phyloP scores from a whole-genome alignment of 2,888 invertebrate species.

The Therioaphis trifolii region DNA sequence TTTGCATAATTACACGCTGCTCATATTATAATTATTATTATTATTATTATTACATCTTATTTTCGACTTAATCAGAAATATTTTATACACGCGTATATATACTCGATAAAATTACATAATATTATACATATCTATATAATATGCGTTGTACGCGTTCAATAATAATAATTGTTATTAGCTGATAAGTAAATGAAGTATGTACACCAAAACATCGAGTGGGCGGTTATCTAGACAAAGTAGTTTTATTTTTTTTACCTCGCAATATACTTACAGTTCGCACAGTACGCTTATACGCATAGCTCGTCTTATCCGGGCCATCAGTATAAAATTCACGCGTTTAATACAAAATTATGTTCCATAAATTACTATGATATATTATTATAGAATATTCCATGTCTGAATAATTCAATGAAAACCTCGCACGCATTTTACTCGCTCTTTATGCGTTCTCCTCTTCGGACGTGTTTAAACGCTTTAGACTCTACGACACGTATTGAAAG shows the following conservation, averaged over 20 bases:
- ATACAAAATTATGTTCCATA: conserved; percentile 37
- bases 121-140: neutral
- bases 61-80: neutral
- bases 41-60: neutral
- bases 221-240: conserved; percentile 21
- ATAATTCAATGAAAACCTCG: conserved; percentile 41
- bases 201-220: conserved; percentile 11
- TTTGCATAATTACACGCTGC: conserved; percentile 43
- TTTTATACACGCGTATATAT: neutral
- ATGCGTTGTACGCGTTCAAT: neutral
- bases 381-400: neutral
- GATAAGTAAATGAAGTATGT: conserved; percentile 18
- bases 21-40: too few relatives aligned
- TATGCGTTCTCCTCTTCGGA: neutral
- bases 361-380: conserved; percentile 28
- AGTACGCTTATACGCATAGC: neutral
- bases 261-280: neutral
- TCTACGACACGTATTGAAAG: conserved; percentile 25
- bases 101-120: conserved; percentile 29
- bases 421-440: neutral
- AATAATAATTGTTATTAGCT: conserved; percentile 22
- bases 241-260: neutral
- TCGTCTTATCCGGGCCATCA: conserved; percentile 38
- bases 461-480: conserved; percentile 1
- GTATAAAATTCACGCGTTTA: conserved; percentile 48